Evolutionary conservation across 2,797 vertebrate genomes (phyloP).

Genomic region (Clarias fuscus): DNA sequence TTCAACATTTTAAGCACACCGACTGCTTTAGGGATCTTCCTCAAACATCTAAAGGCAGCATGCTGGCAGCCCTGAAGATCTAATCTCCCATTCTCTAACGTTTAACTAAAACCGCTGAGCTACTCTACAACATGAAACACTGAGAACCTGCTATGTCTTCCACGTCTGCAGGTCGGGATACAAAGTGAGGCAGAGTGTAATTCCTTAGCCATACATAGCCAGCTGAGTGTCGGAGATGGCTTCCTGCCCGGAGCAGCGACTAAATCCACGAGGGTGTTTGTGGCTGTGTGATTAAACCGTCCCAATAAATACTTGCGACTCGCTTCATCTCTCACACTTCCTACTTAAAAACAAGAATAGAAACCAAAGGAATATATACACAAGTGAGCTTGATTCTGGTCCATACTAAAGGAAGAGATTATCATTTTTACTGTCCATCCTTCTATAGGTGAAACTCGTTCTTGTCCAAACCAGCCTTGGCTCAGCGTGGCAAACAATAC

Average conservation of each 20-base stretch:
- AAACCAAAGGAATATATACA: neutral
- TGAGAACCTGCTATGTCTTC: neutral
- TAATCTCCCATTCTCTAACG: neutral
- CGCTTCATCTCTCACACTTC: constrained; percentile 33
- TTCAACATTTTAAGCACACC: neutral
- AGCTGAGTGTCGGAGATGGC: constrained; percentile 36
- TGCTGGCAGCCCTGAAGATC: neutral
- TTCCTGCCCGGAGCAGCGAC: constrained; percentile 24
- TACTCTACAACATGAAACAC: neutral
- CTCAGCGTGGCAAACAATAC: no score
- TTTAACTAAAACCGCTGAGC: neutral
- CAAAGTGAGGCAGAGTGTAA: constrained; percentile 20
- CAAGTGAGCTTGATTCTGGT: neutral
- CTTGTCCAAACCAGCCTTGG: neutral
- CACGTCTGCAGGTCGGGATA: constrained; percentile 20
- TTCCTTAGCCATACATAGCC: constrained; percentile 44
- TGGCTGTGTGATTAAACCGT: constrained; percentile 28
- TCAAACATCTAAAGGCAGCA: neutral
- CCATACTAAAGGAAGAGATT: neutral
- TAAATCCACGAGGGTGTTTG: constrained; percentile 26
- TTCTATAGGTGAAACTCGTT: neutral
- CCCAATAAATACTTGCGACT: constrained; percentile 1
- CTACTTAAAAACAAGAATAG: constrained; percentile 14
- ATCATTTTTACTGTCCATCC: neutral
- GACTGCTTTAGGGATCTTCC: neutral